A percentile compares a stretch with the other conserved stretches of the same genome.
phyloP scores from a whole-genome alignment of 2,888 invertebrate species.

The Norana najaformis region DNA sequence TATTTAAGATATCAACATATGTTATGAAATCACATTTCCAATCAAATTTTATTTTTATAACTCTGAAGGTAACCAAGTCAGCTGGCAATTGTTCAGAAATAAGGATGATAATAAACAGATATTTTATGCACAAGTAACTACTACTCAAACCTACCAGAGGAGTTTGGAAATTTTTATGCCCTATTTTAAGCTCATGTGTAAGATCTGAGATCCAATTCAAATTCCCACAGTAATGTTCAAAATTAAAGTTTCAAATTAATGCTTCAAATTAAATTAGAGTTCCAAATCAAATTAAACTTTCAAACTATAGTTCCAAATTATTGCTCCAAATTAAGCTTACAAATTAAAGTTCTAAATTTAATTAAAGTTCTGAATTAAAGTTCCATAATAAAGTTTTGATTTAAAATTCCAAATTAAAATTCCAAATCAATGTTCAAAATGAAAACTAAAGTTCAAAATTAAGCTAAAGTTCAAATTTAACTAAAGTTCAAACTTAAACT shows the following conservation, averaged over 20 bases:
- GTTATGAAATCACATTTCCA: too few species aligned
- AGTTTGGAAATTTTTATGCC: neutral
- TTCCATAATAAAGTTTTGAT: neutral
- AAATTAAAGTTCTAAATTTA: neutral
- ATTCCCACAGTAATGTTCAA: neutral
- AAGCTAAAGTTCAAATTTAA: too few species aligned
- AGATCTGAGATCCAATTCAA: neutral
- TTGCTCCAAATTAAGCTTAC: neutral
- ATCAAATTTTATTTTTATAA: too few species aligned
- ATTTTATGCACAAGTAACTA: too few species aligned
- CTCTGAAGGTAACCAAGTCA: too few species aligned
- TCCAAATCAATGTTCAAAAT: neutral
- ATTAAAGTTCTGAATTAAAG: neutral
- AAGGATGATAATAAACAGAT: too few species aligned
- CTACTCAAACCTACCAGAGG: too few species aligned
- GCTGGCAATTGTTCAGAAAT: too few species aligned
- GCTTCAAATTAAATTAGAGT: neutral
- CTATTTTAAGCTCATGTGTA: slow-evolving; percentile 13
- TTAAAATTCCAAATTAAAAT: too few species aligned
- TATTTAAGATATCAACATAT: neutral
- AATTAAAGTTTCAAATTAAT: neutral
- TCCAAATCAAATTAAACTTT: neutral
- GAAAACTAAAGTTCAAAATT: neutral
- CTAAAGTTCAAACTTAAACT: neutral
- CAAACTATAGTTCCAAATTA: neutral